Percentiles rank a stretch among this genome's conserved stretches.
Evolutionary conservation across 92 coral and sea anemone genomes (phyloP).

Genomic region (Pocillopora meandrina): DNA sequence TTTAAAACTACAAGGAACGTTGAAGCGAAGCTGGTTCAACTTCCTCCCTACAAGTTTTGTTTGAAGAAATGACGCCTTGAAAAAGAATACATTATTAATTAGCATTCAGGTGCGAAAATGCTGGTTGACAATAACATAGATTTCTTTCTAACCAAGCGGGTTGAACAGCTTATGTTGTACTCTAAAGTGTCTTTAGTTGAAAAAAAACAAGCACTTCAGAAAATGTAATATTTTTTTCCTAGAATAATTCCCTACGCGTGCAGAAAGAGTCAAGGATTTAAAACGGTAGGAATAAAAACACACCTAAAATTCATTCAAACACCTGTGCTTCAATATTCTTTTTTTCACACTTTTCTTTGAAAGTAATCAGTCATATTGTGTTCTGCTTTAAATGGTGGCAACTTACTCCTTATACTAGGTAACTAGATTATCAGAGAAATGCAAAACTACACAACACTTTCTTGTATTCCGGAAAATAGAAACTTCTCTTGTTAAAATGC

Average conservation of each 20-base stretch:
- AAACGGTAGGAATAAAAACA: neutral
- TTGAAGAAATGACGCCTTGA: neutral
- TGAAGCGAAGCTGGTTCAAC: neutral
- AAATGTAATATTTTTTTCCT: neutral
- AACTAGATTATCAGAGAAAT: slow-evolving; percentile 5
- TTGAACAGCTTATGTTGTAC: neutral
- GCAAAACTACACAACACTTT: neutral
- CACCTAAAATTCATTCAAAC: neutral
- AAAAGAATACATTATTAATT: slow-evolving; percentile 28
- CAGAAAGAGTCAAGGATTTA: neutral
- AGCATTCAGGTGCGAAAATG: slow-evolving; percentile 18
- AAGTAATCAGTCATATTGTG: neutral
- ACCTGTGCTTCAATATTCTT: neutral
- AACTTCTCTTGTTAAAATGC: neutral
- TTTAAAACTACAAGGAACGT: neutral
- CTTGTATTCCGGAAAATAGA: neutral
- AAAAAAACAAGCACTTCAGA: neutral
- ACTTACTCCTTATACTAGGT: neutral
- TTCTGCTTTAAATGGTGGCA: slow-evolving; percentile 11
- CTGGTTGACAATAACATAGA: neutral
- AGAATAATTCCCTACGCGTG: neutral
- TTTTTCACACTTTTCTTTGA: neutral
- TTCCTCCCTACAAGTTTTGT: neutral
- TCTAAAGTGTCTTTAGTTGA: neutral
- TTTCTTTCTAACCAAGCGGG: slow-evolving; percentile 5